A percentile compares a stretch with the other conserved stretches of the same genome.
These are phyloP conservation scores for Hypanus sabinus DNA, from an alignment of 2,113 vertebrate species.

Conservation along the genomic window DNA sequence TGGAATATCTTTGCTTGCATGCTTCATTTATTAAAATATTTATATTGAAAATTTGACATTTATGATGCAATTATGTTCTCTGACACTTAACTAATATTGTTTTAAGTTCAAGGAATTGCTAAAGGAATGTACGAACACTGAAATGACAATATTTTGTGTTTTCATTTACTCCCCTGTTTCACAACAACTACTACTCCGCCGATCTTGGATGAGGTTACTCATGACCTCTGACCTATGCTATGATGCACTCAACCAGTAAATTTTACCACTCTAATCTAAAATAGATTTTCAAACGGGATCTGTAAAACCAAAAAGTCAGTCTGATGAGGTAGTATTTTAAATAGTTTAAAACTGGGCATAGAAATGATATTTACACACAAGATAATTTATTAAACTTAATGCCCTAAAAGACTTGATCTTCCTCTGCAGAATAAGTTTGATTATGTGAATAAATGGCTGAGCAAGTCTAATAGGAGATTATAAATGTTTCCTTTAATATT, in stretches of 20 bases:
- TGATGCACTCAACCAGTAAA: background rate
- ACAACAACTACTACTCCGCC: background rate
- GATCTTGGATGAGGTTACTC: slow-evolving; percentile 1
- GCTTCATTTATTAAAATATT: background rate
- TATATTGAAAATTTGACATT: background rate
- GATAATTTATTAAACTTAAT: background rate
- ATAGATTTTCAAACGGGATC: background rate
- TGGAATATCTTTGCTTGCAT: background rate
- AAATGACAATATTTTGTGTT: slow-evolving; percentile 30
- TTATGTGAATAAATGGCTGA: background rate
- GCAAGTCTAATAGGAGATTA: background rate
- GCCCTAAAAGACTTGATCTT: background rate
- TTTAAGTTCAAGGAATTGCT: background rate
- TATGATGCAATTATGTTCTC: background rate
- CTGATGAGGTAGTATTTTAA: background rate
- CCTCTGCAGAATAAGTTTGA: background rate
- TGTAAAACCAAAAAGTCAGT: background rate
- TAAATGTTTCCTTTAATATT: background rate
- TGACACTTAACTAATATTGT: slow-evolving; percentile 2
- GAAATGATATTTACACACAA: background rate
- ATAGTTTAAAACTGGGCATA: background rate
- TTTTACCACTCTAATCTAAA: background rate
- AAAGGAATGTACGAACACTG: background rate
- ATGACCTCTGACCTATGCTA: background rate
- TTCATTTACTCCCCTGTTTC: slow-evolving; percentile 22